Evolutionary conservation across 2,797 vertebrate genomes (phyloP).

Genomic region (Hephaestus fuliginosus): DNA sequence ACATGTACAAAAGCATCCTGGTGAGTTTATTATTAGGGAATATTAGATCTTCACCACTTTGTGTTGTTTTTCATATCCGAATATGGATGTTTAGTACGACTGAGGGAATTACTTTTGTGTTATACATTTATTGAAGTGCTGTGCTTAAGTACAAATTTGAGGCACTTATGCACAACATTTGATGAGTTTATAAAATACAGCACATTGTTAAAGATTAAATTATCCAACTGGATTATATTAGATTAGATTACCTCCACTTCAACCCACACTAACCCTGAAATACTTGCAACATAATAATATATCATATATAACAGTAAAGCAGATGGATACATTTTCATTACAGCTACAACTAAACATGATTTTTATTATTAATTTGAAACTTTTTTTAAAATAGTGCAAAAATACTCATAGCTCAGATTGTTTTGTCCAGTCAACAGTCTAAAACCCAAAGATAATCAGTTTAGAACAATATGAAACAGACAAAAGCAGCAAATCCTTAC

Average conservation of each 20-base stretch:
- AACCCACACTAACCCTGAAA: background rate
- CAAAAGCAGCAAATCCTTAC: background rate
- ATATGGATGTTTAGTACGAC: background rate
- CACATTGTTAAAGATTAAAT: no score
- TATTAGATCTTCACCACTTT: background rate
- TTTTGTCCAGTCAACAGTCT: no score
- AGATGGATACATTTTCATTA: background rate
- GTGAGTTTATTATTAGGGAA: conserved; percentile 74
- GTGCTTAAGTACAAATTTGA: no score
- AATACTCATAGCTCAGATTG: background rate
- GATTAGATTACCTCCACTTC: no score
- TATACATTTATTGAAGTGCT: background rate
- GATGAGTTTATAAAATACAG: background rate
- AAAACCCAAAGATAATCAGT: no score
- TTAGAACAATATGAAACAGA: no score
- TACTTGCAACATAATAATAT: background rate
- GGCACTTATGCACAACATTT: background rate
- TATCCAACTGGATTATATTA: no score
- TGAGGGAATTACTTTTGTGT: background rate
- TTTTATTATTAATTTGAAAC: background rate
- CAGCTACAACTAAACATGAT: background rate
- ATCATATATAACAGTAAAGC: no score
- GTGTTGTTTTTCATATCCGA: background rate
- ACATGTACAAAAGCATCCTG: conserved; percentile 93
- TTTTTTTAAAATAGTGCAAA: background rate